Percentiles rank a stretch among this genome's conserved stretches.
Conservation (phyloP, 2,797 vertebrate genomes). For the Myotis planiceps region DNA sequence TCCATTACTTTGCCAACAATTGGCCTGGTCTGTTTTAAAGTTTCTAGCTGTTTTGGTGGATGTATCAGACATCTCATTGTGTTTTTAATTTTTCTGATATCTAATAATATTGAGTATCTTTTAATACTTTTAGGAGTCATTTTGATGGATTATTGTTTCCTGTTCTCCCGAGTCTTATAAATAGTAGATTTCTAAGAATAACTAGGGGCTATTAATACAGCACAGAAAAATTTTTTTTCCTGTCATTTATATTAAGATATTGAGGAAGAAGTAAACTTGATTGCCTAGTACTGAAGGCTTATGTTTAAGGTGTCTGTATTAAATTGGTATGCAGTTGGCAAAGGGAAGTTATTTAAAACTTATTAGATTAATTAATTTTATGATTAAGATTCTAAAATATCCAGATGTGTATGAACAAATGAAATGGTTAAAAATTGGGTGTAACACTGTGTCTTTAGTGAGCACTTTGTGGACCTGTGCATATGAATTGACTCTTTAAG, state of each 20-base stretch:
- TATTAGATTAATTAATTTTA: not conserved
- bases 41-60: not conserved
- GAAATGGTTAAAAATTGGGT: not conserved
- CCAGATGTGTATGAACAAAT: not conserved
- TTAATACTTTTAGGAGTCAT: not conserved
- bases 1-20: not conserved
- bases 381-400: conserved; percentile 43
- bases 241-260: not conserved
- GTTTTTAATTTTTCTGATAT: not conserved
- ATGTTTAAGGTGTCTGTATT: conserved; percentile 37
- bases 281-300: not conserved
- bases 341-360: not conserved
- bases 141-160: not conserved
- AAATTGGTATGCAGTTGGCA: conserved; percentile 15
- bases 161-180: not conserved
- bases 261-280: not conserved
- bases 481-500: not conserved
- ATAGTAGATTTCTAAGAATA: conserved; percentile 1
- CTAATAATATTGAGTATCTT: not conserved
- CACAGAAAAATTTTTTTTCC: not conserved
- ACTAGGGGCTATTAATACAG: not conserved
- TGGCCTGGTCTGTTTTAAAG: not conserved
- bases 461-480: not conserved
- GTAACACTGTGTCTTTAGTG: conserved; percentile 8
- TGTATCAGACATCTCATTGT: not conserved